Conservation (phyloP, 2,888 invertebrate genomes). For the Thera obeliscata region DNA sequence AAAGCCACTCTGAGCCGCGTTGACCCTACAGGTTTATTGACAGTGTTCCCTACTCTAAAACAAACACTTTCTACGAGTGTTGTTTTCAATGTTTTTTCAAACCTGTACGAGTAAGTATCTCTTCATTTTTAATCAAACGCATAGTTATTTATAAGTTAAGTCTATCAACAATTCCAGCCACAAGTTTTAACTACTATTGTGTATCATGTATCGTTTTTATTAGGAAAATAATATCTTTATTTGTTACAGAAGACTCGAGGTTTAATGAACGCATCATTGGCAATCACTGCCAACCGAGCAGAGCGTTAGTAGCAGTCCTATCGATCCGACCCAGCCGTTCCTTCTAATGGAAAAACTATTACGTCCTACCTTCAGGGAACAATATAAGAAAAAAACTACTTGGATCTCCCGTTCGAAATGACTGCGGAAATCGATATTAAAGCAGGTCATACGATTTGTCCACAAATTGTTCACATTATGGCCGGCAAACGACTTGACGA, state of each 20-base stretch:
- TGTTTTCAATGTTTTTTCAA: neutral
- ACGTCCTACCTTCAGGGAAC: slow-evolving; percentile 51
- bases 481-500: slow-evolving; percentile 33
- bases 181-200: too few relatives aligned
- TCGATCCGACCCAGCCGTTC: slow-evolving; percentile 53
- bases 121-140: too few relatives aligned
- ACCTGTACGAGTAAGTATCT: neutral
- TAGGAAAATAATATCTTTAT: neutral
- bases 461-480: slow-evolving; percentile 51
- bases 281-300: slow-evolving; percentile 16
- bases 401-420: slow-evolving; percentile 38
- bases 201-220: too few relatives aligned
- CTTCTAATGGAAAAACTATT: slow-evolving; percentile 65
- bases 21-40: slow-evolving; percentile 55
- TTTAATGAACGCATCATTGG: slow-evolving; percentile 15
- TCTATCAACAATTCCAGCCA: too few relatives aligned
- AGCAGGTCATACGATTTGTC: slow-evolving; percentile 59
- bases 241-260: slow-evolving; percentile 1
- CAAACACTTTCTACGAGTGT: slow-evolving; percentile 15
- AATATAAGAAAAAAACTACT: slow-evolving; percentile 49
- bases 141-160: too few relatives aligned
- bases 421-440: slow-evolving; percentile 59
- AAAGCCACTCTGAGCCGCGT: slow-evolving; percentile 75
- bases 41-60: slow-evolving; percentile 29
- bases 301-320: slow-evolving; percentile 12